These are phyloP conservation scores for Eilema caniola DNA, from an alignment of 2,888 invertebrate species.

Conservation along the genomic window DNA sequence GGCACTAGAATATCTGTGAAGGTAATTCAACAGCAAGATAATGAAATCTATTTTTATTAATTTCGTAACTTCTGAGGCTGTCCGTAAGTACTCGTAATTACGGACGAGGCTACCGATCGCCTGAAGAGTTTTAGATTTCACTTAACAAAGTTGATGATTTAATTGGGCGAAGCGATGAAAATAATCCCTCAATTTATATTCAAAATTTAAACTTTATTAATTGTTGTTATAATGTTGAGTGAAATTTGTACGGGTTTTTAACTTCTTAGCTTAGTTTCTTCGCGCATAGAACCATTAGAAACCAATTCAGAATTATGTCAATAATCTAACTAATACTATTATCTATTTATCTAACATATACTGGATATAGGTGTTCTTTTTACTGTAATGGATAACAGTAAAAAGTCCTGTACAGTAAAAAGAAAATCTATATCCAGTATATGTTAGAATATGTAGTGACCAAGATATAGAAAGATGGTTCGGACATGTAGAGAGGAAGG, in stretches of 20 bases:
- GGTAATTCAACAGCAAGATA: neutral
- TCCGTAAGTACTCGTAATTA: constrained; percentile 18
- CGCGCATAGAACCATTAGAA: too few relatives aligned
- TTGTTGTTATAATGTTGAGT: neutral
- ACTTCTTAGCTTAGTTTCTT: too few relatives aligned
- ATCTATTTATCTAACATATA: too few relatives aligned
- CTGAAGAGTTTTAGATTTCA: constrained; percentile 22
- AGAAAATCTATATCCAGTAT: too few relatives aligned
- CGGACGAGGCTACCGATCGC: constrained; percentile 20
- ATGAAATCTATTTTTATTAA: constrained; percentile 6
- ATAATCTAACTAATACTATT: too few relatives aligned
- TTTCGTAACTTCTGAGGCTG: constrained; percentile 5
- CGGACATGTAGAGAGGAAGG: too few relatives aligned
- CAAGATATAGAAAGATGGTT: too few relatives aligned
- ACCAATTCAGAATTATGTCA: too few relatives aligned
- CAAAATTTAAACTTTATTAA: constrained; percentile 7
- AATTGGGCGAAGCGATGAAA: constrained; percentile 17
- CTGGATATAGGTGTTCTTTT: too few relatives aligned
- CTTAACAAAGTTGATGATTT: constrained; percentile 22
- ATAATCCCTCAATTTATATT: constrained; percentile 19
- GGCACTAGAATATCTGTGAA: constrained; percentile 22
- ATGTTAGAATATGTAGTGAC: too few relatives aligned
- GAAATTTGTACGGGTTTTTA: neutral
- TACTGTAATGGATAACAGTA: too few relatives aligned
- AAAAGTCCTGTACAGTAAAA: too few relatives aligned